These are phyloP conservation scores for Agrotis puta DNA, from an alignment of 2,888 invertebrate species.

Conservation along the genomic window DNA sequence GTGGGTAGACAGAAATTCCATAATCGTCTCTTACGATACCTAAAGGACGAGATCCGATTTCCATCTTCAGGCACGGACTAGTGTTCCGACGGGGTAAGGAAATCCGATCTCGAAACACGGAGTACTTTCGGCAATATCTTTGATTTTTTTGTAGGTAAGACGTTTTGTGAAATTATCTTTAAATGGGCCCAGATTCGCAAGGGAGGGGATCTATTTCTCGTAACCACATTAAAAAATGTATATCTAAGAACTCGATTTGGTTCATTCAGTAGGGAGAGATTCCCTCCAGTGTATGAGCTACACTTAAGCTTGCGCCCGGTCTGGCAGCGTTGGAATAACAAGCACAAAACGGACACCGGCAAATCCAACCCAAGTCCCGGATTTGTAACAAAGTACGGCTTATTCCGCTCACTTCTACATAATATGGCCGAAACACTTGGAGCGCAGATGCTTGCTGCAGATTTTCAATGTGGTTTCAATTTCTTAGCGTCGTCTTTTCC, in stretches of 20 bases:
- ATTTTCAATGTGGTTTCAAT: slow-evolving; percentile 81
- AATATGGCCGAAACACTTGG: slow-evolving; percentile 81
- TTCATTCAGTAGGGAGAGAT: slow-evolving; percentile 60
- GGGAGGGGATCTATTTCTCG: slow-evolving; percentile 33
- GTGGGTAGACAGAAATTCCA: slow-evolving; percentile 19
- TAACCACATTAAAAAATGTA: slow-evolving; percentile 19
- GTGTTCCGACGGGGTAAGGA: slow-evolving; percentile 28
- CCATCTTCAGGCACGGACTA: slow-evolving; percentile 16
- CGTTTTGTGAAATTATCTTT: slow-evolving; percentile 31
- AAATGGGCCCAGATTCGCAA: slow-evolving; percentile 11
- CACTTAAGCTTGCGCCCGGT: slow-evolving; percentile 74
- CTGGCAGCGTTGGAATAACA: slow-evolving; percentile 83
- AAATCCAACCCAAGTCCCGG: slow-evolving; percentile 86
- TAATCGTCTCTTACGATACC: slow-evolving; percentile 33
- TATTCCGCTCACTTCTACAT: slow-evolving; percentile 81
- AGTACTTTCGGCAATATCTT: slow-evolving; percentile 30
- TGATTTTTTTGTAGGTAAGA: slow-evolving; percentile 36
- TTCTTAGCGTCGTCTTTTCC: slow-evolving; percentile 70
- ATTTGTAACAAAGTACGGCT: slow-evolving; percentile 88
- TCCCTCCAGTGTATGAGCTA: slow-evolving; percentile 67
- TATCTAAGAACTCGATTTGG: slow-evolving; percentile 55
- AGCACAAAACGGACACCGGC: slow-evolving; percentile 84
- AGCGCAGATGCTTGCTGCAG: slow-evolving; percentile 79
- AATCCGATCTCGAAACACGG: slow-evolving; percentile 37
- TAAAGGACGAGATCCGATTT: slow-evolving; percentile 45